phyloP scores from a whole-genome alignment of 2,888 invertebrate species.

The Pyrrhia umbra region DNA sequence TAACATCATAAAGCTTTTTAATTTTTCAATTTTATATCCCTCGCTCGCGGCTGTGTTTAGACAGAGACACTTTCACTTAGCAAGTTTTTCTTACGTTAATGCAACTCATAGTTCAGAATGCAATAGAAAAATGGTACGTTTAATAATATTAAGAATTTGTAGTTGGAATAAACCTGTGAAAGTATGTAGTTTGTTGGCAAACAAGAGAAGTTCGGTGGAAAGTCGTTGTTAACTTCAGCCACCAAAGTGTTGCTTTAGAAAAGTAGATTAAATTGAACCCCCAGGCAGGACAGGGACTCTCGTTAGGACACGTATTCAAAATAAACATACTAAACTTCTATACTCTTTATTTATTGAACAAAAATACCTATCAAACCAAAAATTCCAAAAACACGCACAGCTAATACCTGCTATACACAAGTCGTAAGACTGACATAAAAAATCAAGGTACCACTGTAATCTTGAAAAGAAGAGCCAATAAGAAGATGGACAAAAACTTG shows the following conservation, averaged over 20 bases:
- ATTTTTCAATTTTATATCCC: constrained; percentile 37
- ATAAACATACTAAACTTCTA: not conserved
- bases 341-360: not conserved
- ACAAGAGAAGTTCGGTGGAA: constrained; percentile 46
- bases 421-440: too few species aligned
- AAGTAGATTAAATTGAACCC: constrained; percentile 26
- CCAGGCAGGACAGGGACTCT: constrained; percentile 8
- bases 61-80: constrained; percentile 25
- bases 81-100: constrained; percentile 26
- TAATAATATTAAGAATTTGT: constrained; percentile 43
- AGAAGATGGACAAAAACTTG: constrained; percentile 28
- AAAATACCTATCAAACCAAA: too few species aligned
- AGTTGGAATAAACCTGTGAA: constrained; percentile 42
- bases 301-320: constrained; percentile 1
- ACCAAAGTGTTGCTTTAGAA: constrained; percentile 44
- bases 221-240: constrained; percentile 39
- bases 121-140: constrained; percentile 32
- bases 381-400: not conserved
- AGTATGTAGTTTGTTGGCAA: constrained; percentile 44
- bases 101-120: constrained; percentile 16
- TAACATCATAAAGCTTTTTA: constrained; percentile 42
- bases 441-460: too few species aligned
- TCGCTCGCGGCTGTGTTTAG: constrained; percentile 14
- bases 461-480: constrained; percentile 3
- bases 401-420: too few species aligned